Evolutionary conservation across 2,888 invertebrate genomes (phyloP).

Genomic region (Rhyacophila evoluta): DNA sequence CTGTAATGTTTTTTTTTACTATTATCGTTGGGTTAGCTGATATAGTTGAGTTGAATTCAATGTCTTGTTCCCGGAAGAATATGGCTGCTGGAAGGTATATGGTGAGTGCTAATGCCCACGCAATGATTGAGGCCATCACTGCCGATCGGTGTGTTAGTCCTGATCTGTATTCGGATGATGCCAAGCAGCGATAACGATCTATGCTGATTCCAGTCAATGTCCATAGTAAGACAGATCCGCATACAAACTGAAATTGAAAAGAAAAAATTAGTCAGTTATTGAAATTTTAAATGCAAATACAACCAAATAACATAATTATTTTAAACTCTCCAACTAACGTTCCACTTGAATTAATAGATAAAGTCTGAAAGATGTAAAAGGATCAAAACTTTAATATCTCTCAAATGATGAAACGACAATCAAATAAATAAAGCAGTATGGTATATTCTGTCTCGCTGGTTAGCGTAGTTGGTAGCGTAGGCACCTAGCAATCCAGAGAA

Average conservation of each 20-base stretch:
- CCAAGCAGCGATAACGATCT: slow-evolving; percentile 70
- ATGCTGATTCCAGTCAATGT: slow-evolving; percentile 71
- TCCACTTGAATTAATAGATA: no score
- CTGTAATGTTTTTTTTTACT: slow-evolving; percentile 55
- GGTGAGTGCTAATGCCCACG: slow-evolving; percentile 67
- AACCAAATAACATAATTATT: no score
- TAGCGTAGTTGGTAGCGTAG: no score
- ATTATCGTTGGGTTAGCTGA: not conserved
- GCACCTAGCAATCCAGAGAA: no score
- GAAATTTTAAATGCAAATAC: no score
- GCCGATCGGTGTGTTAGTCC: slow-evolving; percentile 64
- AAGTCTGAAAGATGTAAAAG: no score
- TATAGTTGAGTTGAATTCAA: slow-evolving; percentile 55
- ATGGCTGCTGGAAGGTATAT: slow-evolving; percentile 68
- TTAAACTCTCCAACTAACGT: no score
- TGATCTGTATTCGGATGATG: slow-evolving; percentile 69
- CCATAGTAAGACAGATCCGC: slow-evolving; percentile 71
- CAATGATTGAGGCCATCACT: slow-evolving; percentile 61
- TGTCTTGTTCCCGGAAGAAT: slow-evolving; percentile 64
- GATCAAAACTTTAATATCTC: no score
- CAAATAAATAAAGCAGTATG: no score
- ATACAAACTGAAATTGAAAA: slow-evolving; percentile 65
- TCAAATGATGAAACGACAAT: no score
- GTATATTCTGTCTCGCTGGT: no score
- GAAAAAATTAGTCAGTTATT: no score